A percentile compares a stretch with the other conserved stretches of the same genome.
Evolutionary conservation across 2,797 vertebrate species (phyloP).

Genomic region (Sus cebifrons): DNA sequence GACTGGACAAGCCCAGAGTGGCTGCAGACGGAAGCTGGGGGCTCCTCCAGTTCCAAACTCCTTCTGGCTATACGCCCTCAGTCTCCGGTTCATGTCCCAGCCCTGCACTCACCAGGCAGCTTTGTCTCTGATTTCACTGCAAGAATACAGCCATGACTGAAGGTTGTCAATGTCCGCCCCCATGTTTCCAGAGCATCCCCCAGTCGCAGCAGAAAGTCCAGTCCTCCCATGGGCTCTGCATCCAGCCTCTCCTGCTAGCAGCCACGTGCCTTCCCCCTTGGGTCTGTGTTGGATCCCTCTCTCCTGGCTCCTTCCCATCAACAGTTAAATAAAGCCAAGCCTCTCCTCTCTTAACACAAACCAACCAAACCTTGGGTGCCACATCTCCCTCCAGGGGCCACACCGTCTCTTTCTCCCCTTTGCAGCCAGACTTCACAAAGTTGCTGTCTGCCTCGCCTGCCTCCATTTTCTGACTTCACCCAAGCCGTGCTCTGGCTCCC

Average conservation of each 20-base stretch:
- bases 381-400: neutral
- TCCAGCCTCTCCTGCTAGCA: neutral
- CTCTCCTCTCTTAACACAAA: neutral
- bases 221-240: neutral
- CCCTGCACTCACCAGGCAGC: too few relatives aligned
- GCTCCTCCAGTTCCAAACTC: neutral
- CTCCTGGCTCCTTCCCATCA: neutral
- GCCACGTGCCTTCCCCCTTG: neutral
- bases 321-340: neutral
- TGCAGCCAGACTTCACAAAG: neutral
- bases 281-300: neutral
- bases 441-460: neutral
- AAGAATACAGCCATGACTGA: neutral
- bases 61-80: neutral
- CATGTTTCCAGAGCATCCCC: neutral
- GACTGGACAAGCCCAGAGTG: neutral
- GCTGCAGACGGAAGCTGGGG: neutral
- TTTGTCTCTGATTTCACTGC: neutral
- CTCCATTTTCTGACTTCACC: neutral
- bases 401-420: neutral
- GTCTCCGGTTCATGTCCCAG: neutral
- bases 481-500: rapidly evolving
- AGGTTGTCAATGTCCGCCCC: rapidly evolving
- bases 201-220: neutral
- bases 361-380: neutral